Evolutionary conservation across 2,113 vertebrate genomes (phyloP).

Genomic region (Neotoma lepida): DNA sequence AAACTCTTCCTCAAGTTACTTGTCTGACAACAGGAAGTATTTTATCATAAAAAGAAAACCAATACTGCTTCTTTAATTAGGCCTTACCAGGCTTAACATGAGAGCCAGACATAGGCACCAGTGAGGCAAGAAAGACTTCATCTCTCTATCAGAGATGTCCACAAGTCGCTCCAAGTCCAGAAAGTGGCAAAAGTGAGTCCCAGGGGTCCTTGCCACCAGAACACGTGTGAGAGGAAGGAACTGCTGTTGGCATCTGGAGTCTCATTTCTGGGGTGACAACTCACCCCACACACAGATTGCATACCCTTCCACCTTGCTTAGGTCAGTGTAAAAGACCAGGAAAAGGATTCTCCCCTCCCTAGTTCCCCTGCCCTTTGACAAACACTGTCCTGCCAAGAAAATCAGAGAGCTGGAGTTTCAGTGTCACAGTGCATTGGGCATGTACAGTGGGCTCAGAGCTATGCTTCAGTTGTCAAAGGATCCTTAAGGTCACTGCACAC

Average conservation of each 20-base stretch:
- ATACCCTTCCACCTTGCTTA: neutral
- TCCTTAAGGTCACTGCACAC: neutral
- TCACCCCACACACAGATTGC: neutral
- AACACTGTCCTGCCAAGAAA: neutral
- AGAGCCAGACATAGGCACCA: neutral
- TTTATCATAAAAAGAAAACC: neutral
- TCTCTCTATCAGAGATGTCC: neutral
- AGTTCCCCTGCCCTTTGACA: neutral
- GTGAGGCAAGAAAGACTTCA: neutral
- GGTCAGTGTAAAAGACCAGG: neutral
- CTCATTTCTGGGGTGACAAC: neutral
- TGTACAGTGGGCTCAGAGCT: too few relatives aligned
- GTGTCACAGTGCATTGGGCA: fast-evolving
- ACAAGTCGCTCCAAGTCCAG: neutral
- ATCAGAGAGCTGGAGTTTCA: neutral
- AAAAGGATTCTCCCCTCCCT: neutral
- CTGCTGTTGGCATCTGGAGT: neutral
- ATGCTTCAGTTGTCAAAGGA: neutral
- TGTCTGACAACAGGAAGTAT: neutral
- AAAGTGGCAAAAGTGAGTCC: neutral
- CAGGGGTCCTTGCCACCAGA: neutral
- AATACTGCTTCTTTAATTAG: neutral
- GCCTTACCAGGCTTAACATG: neutral
- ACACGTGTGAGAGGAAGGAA: neutral
- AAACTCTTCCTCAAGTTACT: neutral